phyloP scores from a whole-genome alignment of 2,888 invertebrate genomes.

The Phaonia tiefii region DNA sequence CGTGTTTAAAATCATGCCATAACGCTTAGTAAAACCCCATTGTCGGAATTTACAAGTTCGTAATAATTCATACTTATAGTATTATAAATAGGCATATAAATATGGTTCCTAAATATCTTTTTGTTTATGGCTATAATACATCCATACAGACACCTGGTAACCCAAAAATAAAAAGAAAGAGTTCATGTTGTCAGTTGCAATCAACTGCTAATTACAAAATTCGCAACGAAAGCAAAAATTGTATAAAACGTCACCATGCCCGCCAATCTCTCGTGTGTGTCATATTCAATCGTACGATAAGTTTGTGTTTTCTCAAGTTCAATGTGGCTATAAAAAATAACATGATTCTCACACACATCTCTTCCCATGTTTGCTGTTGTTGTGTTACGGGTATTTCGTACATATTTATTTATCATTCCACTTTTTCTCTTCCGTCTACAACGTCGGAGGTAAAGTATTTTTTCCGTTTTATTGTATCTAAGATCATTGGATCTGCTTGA shows the following conservation, averaged over 20 bases:
- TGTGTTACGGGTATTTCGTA: too few species aligned
- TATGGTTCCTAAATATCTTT: too few species aligned
- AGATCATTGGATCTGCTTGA: background rate
- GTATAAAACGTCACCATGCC: too few species aligned
- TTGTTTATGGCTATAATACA: too few species aligned
- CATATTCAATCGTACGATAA: constrained; percentile 36
- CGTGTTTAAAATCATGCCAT: too few species aligned
- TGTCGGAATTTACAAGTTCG: too few species aligned
- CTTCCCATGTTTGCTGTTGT: background rate
- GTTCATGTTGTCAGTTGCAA: background rate
- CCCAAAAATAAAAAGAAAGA: background rate
- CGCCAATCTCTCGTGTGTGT: background rate
- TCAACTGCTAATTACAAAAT: constrained; percentile 24
- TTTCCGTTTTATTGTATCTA: background rate
- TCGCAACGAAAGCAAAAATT: background rate
- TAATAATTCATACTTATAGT: too few species aligned
- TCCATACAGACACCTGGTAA: constrained; percentile 1
- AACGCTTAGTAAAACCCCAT: too few species aligned
- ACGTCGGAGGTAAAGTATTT: background rate
- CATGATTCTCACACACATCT: constrained; percentile 14
- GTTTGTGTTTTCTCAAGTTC: constrained; percentile 46
- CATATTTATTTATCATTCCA: constrained; percentile 4
- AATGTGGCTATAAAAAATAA: constrained; percentile 39
- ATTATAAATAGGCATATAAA: too few species aligned
- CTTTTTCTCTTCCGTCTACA: constrained; percentile 24